Conservation (phyloP, 1,140 invertebrate species). For the Meloidogyne hapla region DNA sequence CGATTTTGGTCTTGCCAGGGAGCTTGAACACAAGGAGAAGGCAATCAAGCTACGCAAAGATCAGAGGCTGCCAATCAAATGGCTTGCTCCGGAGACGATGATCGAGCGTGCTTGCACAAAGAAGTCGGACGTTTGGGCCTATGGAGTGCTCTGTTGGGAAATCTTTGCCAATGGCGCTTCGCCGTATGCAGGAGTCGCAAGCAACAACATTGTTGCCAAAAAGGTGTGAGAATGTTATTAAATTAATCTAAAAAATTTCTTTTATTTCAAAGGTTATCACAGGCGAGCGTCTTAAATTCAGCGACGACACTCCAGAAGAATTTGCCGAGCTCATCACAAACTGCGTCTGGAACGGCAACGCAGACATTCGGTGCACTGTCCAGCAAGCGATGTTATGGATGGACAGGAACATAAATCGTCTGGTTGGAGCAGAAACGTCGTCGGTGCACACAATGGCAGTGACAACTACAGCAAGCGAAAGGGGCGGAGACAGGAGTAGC, state of each 20-base stretch:
- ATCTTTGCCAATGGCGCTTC: slow-evolving; percentile 20
- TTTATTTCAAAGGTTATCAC: background rate
- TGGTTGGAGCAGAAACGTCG: too few species aligned
- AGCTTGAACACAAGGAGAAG: slow-evolving; percentile 20
- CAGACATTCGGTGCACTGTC: background rate
- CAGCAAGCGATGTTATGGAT: background rate
- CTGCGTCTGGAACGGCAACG: background rate
- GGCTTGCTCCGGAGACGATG: slow-evolving; percentile 37
- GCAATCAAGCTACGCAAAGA: slow-evolving; percentile 10
- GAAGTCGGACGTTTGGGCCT: slow-evolving; percentile 37
- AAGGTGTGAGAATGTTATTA: background rate
- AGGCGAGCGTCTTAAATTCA: slow-evolving; percentile 7
- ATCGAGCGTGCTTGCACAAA: slow-evolving; percentile 15
- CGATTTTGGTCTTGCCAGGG: slow-evolving; percentile 38
- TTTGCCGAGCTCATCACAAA: background rate
- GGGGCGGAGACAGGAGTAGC: background rate
- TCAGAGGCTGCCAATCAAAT: slow-evolving; percentile 32
- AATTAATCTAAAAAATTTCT: background rate
- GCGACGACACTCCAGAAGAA: background rate
- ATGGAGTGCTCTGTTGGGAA: slow-evolving; percentile 37
- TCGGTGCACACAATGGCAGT: too few species aligned
- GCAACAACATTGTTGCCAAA: slow-evolving; percentile 3
- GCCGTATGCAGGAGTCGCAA: slow-evolving; percentile 7
- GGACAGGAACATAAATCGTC: background rate
- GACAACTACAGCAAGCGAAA: too few species aligned